phyloP scores from a whole-genome alignment of 2,797 vertebrate species.

The Margarornis squamiger region DNA sequence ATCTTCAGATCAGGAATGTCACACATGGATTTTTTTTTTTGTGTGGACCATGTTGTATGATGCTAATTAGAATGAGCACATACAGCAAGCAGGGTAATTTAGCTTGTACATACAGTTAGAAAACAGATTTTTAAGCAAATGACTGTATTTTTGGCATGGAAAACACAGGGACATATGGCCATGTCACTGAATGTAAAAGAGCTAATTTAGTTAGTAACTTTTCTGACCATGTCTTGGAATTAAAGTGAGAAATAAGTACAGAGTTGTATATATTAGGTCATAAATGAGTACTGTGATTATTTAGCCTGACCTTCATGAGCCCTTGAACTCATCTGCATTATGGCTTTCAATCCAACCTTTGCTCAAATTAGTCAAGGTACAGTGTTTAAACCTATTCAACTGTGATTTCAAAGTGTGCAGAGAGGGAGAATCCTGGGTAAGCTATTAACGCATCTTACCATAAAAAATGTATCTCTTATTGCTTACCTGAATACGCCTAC shows the following conservation, averaged over 20 bases:
- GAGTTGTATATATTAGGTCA: background rate
- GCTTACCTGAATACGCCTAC: background rate
- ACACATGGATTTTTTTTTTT: background rate
- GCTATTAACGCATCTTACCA: background rate
- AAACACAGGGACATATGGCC: background rate
- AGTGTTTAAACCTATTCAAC: background rate
- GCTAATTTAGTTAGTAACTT: background rate
- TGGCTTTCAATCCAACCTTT: background rate
- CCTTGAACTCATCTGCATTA: background rate
- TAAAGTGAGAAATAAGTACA: background rate
- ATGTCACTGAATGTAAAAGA: background rate
- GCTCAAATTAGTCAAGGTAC: background rate
- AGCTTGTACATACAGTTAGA: background rate
- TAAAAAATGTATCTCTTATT: background rate
- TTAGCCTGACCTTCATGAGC: background rate
- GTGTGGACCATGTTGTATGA: background rate
- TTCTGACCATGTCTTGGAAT: background rate
- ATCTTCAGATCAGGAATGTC: background rate
- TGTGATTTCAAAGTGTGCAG: background rate
- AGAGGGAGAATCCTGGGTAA: background rate
- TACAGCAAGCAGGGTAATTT: background rate
- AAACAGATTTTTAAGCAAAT: background rate
- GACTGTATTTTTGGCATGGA: background rate
- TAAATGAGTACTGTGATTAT: background rate
- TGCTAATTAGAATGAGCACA: background rate